phyloP scores from a whole-genome alignment of 2,797 vertebrate species.

The Synaphobranchus kaupii region DNA sequence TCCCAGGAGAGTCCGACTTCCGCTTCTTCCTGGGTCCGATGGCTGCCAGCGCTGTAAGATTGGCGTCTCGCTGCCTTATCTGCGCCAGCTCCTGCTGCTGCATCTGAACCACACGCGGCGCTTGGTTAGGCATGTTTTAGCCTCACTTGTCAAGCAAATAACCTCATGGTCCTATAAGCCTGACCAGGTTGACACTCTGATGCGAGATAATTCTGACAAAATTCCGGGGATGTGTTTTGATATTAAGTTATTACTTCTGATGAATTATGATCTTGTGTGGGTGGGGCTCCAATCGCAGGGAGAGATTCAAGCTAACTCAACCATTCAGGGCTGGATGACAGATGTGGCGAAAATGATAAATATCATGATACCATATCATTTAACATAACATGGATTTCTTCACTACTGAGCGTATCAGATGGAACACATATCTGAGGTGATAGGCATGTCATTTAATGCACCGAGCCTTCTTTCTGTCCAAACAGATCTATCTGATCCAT shows the following conservation, averaged over 20 bases:
- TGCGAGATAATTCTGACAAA: background rate
- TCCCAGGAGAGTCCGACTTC: slow-evolving; percentile 83
- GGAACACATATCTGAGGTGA: background rate
- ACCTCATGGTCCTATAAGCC: background rate
- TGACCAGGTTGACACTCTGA: background rate
- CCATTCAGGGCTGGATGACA: background rate
- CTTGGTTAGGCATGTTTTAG: background rate
- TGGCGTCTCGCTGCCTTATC: slow-evolving; percentile 93
- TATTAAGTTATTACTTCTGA: background rate
- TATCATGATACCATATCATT: background rate
- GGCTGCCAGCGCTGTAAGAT: slow-evolving; percentile 90
- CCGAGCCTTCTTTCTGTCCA: background rate
- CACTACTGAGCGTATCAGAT: background rate
- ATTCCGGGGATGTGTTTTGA: background rate
- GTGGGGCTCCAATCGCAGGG: background rate
- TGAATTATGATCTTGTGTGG: background rate
- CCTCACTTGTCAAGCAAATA: slow-evolving; percentile 21
- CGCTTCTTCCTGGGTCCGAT: slow-evolving; percentile 93
- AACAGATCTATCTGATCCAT: background rate
- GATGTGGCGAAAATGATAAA: background rate
- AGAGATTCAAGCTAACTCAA: background rate
- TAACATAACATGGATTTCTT: background rate
- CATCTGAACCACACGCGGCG: slow-evolving; percentile 75
- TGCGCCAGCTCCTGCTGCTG: slow-evolving; percentile 94
- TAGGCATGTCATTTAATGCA: background rate